These are phyloP conservation scores for Cotesia congregata DNA, from an alignment of 2,888 invertebrate species.

Conservation along the genomic window DNA sequence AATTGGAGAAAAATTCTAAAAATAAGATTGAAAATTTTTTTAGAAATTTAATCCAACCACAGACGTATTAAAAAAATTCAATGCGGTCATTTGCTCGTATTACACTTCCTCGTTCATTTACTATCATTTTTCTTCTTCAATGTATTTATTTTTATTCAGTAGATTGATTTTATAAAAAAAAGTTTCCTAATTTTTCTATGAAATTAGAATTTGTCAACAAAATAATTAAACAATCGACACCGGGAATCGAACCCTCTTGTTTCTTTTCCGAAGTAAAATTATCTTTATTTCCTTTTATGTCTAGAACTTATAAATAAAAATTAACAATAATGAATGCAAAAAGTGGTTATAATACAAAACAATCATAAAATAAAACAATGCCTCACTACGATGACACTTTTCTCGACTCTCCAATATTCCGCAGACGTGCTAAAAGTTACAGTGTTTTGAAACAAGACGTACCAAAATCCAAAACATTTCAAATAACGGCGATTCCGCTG, in stretches of 20 bases:
- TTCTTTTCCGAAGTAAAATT: no score
- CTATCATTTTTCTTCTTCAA: neutral
- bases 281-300: no score
- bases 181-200: no score
- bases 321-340: neutral
- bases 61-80: neutral
- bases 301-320: no score
- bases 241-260: no score
- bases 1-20: no score
- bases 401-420: constrained; percentile 65
- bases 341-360: constrained; percentile 11
- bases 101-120: constrained; percentile 43
- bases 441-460: constrained; percentile 64
- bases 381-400: constrained; percentile 68
- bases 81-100: constrained; percentile 37
- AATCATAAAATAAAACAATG: constrained; percentile 53
- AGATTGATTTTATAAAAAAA: no score
- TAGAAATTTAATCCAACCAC: neutral
- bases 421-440: constrained; percentile 66
- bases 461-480: constrained; percentile 63
- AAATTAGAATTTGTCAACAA: no score
- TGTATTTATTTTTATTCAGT: no score
- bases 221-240: no score
- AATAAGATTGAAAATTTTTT: no score
- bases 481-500: constrained; percentile 64